Evolutionary conservation across 2,888 invertebrate species (phyloP).

Genomic region (Heliconius erato): DNA sequence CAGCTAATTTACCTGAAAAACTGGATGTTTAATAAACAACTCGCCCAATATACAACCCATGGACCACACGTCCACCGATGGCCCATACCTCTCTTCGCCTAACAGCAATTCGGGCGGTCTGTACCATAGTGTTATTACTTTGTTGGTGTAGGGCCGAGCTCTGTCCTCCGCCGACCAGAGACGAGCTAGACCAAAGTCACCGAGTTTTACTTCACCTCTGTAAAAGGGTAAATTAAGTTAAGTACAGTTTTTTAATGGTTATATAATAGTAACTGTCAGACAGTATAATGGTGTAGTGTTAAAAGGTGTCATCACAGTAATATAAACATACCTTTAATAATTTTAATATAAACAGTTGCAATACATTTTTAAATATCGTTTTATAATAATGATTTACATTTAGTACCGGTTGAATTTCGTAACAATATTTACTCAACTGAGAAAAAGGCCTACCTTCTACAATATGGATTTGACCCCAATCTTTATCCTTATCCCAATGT

Average conservation of each 20-base stretch:
- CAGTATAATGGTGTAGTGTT: too few relatives aligned
- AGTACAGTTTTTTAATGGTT: neutral
- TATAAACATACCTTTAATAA: too few relatives aligned
- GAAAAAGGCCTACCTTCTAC: too few relatives aligned
- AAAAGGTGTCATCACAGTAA: too few relatives aligned
- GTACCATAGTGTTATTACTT: slow-evolving; percentile 99
- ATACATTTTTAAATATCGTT: too few relatives aligned
- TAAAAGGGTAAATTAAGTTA: slow-evolving; percentile 12
- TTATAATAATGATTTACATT: too few relatives aligned
- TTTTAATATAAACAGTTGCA: too few relatives aligned
- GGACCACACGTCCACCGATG: slow-evolving; percentile 99
- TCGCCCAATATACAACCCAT: slow-evolving; percentile 99
- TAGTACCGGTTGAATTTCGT: too few relatives aligned
- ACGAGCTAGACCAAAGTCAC: slow-evolving; percentile 98
- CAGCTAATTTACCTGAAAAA: slow-evolving; percentile 92
- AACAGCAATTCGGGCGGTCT: slow-evolving; percentile 98
- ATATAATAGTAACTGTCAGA: neutral
- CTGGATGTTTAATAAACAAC: slow-evolving; percentile 96
- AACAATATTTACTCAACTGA: too few relatives aligned
- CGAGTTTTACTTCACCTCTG: slow-evolving; percentile 99
- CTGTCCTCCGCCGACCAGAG: slow-evolving; percentile 98
- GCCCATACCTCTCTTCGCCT: slow-evolving; percentile 98
- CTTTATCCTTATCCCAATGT: too few relatives aligned
- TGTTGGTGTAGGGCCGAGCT: slow-evolving; percentile 98
- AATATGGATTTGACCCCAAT: too few relatives aligned